These are phyloP conservation scores for Megamerina dolium DNA, from an alignment of 2,888 invertebrate species.

Conservation along the genomic window DNA sequence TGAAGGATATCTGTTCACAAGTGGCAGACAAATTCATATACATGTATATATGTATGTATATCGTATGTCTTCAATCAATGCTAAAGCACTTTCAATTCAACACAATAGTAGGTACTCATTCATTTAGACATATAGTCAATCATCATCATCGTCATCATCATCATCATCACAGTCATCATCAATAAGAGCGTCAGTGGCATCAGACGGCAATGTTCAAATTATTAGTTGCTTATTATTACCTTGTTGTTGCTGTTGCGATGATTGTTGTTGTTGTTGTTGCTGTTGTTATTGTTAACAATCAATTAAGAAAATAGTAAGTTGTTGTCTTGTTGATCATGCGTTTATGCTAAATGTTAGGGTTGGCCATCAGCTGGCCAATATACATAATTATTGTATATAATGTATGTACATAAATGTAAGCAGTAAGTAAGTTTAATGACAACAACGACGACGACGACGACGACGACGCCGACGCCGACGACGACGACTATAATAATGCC, in stretches of 20 bases:
- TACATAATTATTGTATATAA: too few relatives aligned
- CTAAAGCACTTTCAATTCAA: too few relatives aligned
- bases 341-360: neutral
- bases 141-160: neutral
- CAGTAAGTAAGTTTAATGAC: too few relatives aligned
- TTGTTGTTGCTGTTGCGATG: neutral
- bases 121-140: too few relatives aligned
- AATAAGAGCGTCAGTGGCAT: neutral
- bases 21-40: neutral
- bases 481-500: too few relatives aligned
- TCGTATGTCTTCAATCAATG: too few relatives aligned
- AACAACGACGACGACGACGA: too few relatives aligned
- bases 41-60: too few relatives aligned
- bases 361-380: too few relatives aligned
- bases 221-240: neutral
- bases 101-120: too few relatives aligned
- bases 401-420: too few relatives aligned
- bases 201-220: neutral
- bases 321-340: constrained; percentile 6
- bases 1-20: neutral
- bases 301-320: constrained; percentile 45
- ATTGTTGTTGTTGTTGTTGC: neutral
- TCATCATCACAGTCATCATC: neutral
- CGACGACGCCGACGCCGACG: too few relatives aligned
- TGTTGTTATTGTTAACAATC: constrained; percentile 34